Conservation (phyloP, 2,797 vertebrate species). For the Dendrocincla fuliginosa region DNA sequence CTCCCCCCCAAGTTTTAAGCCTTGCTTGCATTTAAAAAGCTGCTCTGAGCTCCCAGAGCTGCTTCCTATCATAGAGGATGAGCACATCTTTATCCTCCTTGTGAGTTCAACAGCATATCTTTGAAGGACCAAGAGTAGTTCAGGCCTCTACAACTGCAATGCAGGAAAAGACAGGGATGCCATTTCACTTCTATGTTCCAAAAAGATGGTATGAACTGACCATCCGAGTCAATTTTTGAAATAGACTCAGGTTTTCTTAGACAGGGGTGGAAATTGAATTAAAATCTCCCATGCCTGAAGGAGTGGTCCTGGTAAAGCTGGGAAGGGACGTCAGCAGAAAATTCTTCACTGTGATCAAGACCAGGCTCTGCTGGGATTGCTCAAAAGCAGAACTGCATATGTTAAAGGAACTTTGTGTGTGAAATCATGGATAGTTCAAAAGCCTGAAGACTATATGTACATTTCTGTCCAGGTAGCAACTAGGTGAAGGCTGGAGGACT, state of each 20-base stretch:
- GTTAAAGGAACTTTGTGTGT: not conserved
- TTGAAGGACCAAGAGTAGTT: not conserved
- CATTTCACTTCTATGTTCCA: not conserved
- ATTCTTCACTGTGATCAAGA: not conserved
- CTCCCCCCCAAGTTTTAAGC: not conserved
- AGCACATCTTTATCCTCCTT: not conserved
- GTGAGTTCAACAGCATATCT: rapidly evolving
- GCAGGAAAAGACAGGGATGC: not conserved
- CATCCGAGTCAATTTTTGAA: not conserved
- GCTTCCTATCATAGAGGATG: not conserved
- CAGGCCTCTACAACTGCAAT: not conserved
- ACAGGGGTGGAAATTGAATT: not conserved
- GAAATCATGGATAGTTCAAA: not conserved
- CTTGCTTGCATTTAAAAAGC: not conserved
- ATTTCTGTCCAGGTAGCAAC: not conserved
- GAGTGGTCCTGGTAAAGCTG: not conserved
- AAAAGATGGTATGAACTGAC: not conserved
- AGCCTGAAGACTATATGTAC: not conserved
- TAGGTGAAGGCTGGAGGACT: not conserved
- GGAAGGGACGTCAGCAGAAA: not conserved
- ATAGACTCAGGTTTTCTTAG: not conserved
- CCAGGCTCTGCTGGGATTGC: not conserved
- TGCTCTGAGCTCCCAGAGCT: not conserved
- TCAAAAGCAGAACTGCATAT: not conserved
- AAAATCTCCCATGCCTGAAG: not conserved